These are phyloP conservation scores for Ceuthmochares aereus DNA, from an alignment of 2,113 vertebrate genomes.

Conservation along the genomic window DNA sequence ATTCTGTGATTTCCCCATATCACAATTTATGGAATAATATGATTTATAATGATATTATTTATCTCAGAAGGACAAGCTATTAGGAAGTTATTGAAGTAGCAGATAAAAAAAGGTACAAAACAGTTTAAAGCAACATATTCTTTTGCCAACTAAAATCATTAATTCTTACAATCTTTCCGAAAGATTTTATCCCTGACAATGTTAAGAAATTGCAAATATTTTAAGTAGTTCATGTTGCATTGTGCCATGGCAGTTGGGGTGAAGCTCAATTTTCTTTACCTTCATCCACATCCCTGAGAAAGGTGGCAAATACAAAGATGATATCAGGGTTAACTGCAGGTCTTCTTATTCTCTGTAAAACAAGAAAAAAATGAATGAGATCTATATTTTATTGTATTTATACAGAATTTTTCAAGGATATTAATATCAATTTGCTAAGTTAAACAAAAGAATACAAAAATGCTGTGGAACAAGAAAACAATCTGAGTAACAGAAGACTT, in stretches of 20 bases:
- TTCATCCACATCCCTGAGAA: neutral
- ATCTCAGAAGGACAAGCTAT: neutral
- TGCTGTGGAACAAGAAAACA: neutral
- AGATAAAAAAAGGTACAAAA: neutral
- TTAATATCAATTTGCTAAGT: neutral
- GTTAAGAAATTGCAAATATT: neutral
- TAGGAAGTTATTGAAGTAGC: neutral
- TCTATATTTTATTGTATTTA: neutral
- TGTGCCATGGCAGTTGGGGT: neutral
- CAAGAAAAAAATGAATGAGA: neutral
- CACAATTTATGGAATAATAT: neutral
- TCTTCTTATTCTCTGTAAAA: neutral
- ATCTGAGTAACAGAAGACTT: rapidly evolving
- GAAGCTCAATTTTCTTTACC: neutral
- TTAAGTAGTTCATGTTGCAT: neutral
- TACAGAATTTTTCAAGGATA: neutral
- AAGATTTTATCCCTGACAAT: neutral
- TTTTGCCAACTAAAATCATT: neutral
- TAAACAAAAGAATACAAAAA: neutral
- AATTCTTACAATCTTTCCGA: neutral
- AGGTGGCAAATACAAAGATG: neutral
- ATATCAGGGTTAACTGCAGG: neutral
- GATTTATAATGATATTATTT: neutral
- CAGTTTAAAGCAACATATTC: neutral
- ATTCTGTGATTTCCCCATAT: neutral